Evolutionary conservation across 2,888 invertebrate species (phyloP), one percentile per base, ranked within the genome.

Genomic region (Ernsta delagoae): DNA sequence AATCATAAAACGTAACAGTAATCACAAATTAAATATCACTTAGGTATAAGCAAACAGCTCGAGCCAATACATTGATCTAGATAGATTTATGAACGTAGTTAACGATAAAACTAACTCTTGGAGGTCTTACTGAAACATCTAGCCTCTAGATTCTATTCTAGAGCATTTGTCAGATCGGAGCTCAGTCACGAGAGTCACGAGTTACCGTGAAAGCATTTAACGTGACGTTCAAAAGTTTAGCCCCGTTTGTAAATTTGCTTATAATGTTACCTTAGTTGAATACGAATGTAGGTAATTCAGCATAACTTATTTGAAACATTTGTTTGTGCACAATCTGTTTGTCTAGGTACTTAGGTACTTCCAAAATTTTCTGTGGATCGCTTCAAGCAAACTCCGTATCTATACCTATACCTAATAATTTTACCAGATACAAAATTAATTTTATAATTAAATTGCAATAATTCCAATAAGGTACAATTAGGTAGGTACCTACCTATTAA

Each of bases 171-270:
- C 78, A 78, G 80, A 78, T 78, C 74, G 69, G 71, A 48, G 71
- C 71, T 62, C 65, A 78, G 78, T 78, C 79, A 78, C 79, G 79
- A 78, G 71, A 72, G 75, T 75, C 81, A 82, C 81, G 82, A 80
- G 67, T 72, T 71, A 67, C 74, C 78, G 79, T 75, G 79, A 75
- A 75, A 72, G 73, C 71, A 71, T 53, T n/a, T 48, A 53, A 66
- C 59, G 59, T 66, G 59, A 66, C 59, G 66, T 48, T 66, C 66
- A 53, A 66, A 65, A 67, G 53, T 67, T 67, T 61, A 61, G 60
- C 57, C 57, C 56, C 66, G 45, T 61, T 61, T 43, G 60, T 59
- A 66, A 53, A 65, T 53, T 36, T 48, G 5, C 24, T 36, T 36
- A 6, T 36, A 36, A 36, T 6, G 5, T 36, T 5, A 36, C 43